Conservation (phyloP, 1,140 invertebrate genomes). For the Trinorchestia longiramus region DNA sequence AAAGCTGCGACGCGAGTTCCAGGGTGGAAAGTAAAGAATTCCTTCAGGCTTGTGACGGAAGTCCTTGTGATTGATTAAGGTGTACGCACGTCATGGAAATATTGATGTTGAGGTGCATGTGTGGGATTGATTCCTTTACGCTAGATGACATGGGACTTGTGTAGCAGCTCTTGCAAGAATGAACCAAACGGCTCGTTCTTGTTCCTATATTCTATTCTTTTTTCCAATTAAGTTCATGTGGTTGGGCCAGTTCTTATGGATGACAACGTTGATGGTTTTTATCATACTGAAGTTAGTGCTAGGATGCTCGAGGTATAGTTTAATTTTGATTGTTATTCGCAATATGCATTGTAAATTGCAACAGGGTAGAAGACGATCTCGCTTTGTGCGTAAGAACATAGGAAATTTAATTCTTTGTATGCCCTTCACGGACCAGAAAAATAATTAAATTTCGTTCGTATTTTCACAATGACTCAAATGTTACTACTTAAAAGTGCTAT, state of each 20-base stretch:
- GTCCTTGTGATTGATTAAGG: too few relatives aligned
- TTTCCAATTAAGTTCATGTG: background rate
- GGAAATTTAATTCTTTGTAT: background rate
- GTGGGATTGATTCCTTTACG: too few relatives aligned
- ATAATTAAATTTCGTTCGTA: background rate
- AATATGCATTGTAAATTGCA: background rate
- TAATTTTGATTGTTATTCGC: background rate
- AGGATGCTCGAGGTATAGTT: background rate
- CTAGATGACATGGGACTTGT: too few relatives aligned
- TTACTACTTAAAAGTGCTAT: background rate
- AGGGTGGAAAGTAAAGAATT: too few relatives aligned
- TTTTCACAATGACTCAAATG: background rate
- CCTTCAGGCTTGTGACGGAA: too few relatives aligned
- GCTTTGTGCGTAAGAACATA: background rate
- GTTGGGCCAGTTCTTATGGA: background rate
- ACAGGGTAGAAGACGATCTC: background rate
- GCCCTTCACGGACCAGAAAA: too few relatives aligned
- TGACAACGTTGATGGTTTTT: background rate
- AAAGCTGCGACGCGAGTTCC: background rate
- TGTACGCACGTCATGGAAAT: too few relatives aligned
- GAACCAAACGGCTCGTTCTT: too few relatives aligned
- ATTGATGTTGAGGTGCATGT: too few relatives aligned
- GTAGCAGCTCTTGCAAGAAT: too few relatives aligned
- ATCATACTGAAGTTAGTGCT: background rate
- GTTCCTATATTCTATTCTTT: too few relatives aligned